phyloP scores from a whole-genome alignment of 2,113 vertebrate species.

The Otis tarda region DNA sequence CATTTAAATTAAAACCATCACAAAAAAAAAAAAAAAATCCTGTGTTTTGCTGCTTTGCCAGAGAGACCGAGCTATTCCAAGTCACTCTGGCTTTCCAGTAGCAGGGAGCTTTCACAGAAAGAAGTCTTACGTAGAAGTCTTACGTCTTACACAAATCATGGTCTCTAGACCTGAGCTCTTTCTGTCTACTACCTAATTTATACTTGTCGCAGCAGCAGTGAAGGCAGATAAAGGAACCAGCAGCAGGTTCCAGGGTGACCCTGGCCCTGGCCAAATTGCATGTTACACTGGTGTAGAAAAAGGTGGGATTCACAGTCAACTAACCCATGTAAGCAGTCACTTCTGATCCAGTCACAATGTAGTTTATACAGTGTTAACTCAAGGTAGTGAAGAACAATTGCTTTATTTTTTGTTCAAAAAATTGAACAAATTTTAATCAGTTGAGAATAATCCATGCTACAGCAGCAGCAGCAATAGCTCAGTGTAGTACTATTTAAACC shows the following conservation, averaged over 20 bases:
- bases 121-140: background rate
- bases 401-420: background rate
- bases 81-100: background rate
- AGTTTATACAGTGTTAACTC: background rate
- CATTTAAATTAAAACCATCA: conserved; percentile 28
- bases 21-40: background rate
- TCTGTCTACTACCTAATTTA: background rate
- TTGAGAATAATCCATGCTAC: background rate
- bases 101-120: background rate
- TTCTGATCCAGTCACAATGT: background rate
- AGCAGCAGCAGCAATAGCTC: background rate
- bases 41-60: background rate
- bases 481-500: background rate
- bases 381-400: background rate
- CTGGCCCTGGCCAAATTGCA: background rate
- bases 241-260: background rate
- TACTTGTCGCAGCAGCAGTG: background rate
- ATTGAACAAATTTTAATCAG: background rate
- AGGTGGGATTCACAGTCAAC: background rate
- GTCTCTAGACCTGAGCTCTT: background rate
- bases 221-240: background rate
- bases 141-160: background rate
- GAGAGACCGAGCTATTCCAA: background rate
- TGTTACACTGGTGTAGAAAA: background rate
- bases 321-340: background rate